Evolutionary conservation across 2,888 invertebrate species (phyloP).

Genomic region (Nematopogon swammerdamellus): DNA sequence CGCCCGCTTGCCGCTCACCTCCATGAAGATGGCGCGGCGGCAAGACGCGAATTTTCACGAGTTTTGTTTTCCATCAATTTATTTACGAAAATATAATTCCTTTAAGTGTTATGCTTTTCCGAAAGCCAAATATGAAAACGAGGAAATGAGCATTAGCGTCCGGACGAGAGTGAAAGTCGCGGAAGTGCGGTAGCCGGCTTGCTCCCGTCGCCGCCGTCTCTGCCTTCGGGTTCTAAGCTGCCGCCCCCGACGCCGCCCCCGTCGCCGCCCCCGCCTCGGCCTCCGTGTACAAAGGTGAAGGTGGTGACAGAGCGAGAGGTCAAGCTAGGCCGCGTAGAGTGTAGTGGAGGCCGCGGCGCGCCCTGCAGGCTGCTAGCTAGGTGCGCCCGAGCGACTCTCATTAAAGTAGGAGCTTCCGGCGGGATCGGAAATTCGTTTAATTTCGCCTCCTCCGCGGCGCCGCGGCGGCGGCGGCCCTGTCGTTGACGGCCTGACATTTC

Average conservation of each 20-base stretch:
- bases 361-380: no score
- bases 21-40: no score
- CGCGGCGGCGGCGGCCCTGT: conserved; percentile 23
- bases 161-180: conserved; percentile 32
- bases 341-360: no score
- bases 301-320: no score
- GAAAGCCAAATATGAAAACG: conserved; percentile 38
- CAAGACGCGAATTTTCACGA: not conserved
- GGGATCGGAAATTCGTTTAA: conserved; percentile 13
- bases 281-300: no score
- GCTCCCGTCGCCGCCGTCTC: not conserved
- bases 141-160: conserved; percentile 45
- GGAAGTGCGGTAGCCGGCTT: conserved; percentile 24
- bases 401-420: conserved; percentile 1
- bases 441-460: conserved; percentile 15
- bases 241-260: no score
- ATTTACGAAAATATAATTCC: conserved; percentile 19
- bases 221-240: no score
- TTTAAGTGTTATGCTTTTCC: conserved; percentile 32
- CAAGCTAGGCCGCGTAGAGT: no score
- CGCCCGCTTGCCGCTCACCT: no score
- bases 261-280: no score
- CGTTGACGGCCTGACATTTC: conserved; percentile 21
- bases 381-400: not conserved
- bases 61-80: not conserved